phyloP scores from a whole-genome alignment of 2,797 vertebrate species.

The Malurus leucopterus region DNA sequence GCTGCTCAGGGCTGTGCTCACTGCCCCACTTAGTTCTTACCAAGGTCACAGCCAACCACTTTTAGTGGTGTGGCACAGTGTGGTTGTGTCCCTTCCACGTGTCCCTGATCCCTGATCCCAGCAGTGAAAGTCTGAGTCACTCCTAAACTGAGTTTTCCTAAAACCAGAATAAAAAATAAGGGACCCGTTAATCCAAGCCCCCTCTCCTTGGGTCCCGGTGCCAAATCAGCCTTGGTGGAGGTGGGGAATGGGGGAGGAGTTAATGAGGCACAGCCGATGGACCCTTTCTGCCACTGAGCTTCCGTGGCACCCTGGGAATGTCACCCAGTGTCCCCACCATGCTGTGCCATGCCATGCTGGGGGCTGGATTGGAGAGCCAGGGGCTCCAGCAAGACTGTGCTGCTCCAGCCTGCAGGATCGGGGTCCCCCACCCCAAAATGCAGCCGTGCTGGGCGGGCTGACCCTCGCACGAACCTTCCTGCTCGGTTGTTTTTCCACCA shows the following conservation, averaged over 20 bases:
- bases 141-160: neutral
- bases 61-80: neutral
- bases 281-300: neutral
- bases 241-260: neutral
- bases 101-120: neutral
- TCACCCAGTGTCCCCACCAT: neutral
- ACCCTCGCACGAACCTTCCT: neutral
- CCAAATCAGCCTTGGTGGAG: neutral
- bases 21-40: neutral
- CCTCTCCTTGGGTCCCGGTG: neutral
- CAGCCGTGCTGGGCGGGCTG: fast-evolving
- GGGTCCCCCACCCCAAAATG: neutral
- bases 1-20: neutral
- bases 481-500: neutral
- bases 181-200: fast-evolving
- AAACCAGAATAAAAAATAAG: neutral
- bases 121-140: neutral
- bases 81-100: neutral
- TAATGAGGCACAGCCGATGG: fast-evolving
- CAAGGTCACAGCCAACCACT: neutral
- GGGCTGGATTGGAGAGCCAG: neutral
- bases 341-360: neutral
- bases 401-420: fast-evolving
- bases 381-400: neutral
- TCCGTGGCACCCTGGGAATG: fast-evolving